phyloP scores from a whole-genome alignment of 2,113 vertebrate genomes.

The Verasper variegatus region DNA sequence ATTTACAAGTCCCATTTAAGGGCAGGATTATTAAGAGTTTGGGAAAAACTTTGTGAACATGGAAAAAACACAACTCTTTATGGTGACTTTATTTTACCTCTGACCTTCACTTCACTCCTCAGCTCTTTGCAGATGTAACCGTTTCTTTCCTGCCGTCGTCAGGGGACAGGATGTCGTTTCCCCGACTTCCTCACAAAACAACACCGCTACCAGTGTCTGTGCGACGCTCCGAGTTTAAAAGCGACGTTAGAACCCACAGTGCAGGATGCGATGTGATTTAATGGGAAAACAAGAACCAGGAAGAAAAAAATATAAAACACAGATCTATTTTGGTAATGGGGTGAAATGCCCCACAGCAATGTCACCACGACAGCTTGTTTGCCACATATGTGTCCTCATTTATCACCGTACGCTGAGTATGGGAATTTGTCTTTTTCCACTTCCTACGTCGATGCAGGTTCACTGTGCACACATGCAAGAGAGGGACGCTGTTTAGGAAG shows the following conservation, averaged over 20 bases:
- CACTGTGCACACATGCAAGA: conserved; percentile 39
- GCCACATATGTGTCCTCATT: conserved; percentile 66
- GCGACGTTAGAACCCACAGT: conserved; percentile 8
- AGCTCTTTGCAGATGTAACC: background rate
- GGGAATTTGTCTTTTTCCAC: conserved; percentile 43
- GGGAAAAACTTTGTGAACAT: background rate
- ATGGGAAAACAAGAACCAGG: conserved; percentile 32
- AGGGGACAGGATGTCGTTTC: conserved; percentile 20
- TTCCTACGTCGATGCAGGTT: conserved; percentile 54
- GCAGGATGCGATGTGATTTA: conserved; percentile 22
- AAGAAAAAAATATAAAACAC: conserved; percentile 24
- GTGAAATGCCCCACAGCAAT: conserved; percentile 71
- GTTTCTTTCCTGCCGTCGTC: background rate
- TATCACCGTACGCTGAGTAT: conserved; percentile 49
- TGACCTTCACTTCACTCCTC: conserved; percentile 31
- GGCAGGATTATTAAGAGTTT: conserved; percentile 18
- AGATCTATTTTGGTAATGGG: conserved; percentile 70
- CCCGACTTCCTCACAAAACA: conserved; percentile 3
- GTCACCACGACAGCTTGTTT: conserved; percentile 72
- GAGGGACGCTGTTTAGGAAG: conserved; percentile 43
- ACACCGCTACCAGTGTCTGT: background rate
- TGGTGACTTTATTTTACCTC: background rate
- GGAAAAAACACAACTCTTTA: background rate
- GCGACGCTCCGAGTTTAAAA: conserved; percentile 17
- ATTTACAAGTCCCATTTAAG: conserved; percentile 30